These are phyloP conservation scores for Bombus superbus DNA, from an alignment of 1,140 invertebrate species.

Conservation along the genomic window DNA sequence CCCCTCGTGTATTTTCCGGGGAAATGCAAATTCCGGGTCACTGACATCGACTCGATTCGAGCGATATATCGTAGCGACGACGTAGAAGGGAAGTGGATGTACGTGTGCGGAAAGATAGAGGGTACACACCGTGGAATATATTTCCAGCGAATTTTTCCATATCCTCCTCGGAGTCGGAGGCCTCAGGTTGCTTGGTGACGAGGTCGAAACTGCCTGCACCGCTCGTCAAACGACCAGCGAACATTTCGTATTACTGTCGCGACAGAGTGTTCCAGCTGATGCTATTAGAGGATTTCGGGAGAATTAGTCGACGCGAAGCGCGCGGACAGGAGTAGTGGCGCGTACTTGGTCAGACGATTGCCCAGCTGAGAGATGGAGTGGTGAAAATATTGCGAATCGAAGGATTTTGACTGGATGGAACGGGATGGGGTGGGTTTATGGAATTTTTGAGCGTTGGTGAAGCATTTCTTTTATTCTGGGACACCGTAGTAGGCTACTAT, in stretches of 20 bases:
- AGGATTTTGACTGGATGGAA: background rate
- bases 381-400: background rate
- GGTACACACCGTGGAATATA: constrained; percentile 50
- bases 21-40: constrained; percentile 71
- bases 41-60: constrained; percentile 66
- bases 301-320: background rate
- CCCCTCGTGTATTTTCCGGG: constrained; percentile 62
- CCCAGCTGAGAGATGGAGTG: no score
- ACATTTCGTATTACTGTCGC: background rate
- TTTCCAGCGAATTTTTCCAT: constrained; percentile 58
- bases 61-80: constrained; percentile 64
- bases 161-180: constrained; percentile 20
- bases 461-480: background rate
- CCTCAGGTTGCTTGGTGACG: constrained; percentile 32
- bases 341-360: background rate
- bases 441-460: background rate
- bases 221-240: background rate
- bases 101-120: constrained; percentile 69
- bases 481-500: no score
- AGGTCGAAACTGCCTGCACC: background rate
- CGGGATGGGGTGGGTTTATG: background rate
- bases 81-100: constrained; percentile 66
- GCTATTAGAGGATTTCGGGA: background rate
- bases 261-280: background rate
- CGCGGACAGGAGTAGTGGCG: background rate